Evolutionary conservation across 2,797 vertebrate genomes (phyloP).

Genomic region (Phylloscopus collybita): DNA sequence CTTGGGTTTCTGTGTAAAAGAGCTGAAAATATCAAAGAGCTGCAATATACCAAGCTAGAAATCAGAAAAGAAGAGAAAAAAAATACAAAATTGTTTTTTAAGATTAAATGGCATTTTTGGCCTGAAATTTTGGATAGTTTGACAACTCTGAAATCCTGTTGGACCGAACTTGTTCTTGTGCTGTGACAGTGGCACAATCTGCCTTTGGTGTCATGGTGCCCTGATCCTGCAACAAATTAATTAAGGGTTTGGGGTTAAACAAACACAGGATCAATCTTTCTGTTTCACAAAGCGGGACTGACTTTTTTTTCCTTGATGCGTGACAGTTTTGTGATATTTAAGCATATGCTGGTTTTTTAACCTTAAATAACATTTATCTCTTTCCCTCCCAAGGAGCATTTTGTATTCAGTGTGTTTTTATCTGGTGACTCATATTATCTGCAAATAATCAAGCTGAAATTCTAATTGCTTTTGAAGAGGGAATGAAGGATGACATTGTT

Average conservation of each 20-base stretch:
- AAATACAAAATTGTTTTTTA: background rate
- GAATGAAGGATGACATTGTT: background rate
- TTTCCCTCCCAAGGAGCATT: background rate
- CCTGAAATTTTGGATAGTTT: background rate
- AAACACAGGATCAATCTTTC: background rate
- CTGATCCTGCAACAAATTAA: background rate
- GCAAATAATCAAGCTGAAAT: conserved; percentile 11
- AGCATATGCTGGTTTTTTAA: background rate
- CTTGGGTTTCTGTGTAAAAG: background rate
- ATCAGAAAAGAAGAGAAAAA: background rate
- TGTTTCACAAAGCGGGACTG: background rate
- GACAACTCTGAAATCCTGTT: background rate
- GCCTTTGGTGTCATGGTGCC: background rate
- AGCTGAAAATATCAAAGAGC: background rate
- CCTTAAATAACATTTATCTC: background rate
- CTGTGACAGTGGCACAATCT: background rate
- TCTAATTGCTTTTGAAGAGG: background rate
- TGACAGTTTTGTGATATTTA: background rate
- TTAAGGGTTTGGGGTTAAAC: background rate
- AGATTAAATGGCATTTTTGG: background rate
- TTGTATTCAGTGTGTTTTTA: background rate
- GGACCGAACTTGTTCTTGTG: background rate
- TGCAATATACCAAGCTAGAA: background rate
- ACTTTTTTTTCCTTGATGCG: background rate
- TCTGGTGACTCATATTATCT: background rate